phyloP scores from a whole-genome alignment of 1,140 invertebrate genomes.

The Heliconius nattereri region DNA sequence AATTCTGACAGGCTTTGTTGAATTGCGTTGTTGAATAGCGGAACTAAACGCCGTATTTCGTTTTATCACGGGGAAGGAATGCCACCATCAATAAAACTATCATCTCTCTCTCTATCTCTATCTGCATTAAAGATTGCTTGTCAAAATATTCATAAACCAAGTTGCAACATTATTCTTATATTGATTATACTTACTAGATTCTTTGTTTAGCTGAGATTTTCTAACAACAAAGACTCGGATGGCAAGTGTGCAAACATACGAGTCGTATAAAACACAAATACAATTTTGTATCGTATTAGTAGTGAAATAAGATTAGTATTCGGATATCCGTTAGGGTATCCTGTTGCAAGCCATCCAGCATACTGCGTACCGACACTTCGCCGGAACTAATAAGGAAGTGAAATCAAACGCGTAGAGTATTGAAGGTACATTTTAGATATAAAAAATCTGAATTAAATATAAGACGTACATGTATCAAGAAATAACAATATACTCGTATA shows the following conservation, averaged over 20 bases:
- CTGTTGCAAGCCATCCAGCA: neutral
- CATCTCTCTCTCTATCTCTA: too few relatives aligned
- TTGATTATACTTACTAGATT: neutral
- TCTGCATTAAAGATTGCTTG: neutral
- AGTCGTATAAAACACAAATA: neutral
- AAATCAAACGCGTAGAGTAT: slow-evolving; percentile 18
- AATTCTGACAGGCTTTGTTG: too few relatives aligned
- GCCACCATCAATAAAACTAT: too few relatives aligned
- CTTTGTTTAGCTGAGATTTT: neutral
- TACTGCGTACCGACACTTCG: slow-evolving; percentile 28
- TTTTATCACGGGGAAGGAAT: too few relatives aligned
- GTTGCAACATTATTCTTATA: neutral
- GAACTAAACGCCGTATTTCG: too few relatives aligned
- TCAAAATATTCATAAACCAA: neutral
- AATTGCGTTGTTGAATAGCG: too few relatives aligned
- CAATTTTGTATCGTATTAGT: neutral
- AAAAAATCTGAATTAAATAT: neutral
- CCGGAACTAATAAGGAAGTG: slow-evolving; percentile 40
- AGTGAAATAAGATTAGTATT: neutral
- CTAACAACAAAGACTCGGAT: slow-evolving; percentile 1
- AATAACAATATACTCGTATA: too few relatives aligned
- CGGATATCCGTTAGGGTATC: neutral
- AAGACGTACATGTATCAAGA: neutral
- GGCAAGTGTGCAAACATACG: neutral
- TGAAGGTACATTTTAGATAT: neutral